These are phyloP conservation scores for Agapornis roseicollis DNA, from an alignment of 2,113 vertebrate genomes.

Conservation along the genomic window DNA sequence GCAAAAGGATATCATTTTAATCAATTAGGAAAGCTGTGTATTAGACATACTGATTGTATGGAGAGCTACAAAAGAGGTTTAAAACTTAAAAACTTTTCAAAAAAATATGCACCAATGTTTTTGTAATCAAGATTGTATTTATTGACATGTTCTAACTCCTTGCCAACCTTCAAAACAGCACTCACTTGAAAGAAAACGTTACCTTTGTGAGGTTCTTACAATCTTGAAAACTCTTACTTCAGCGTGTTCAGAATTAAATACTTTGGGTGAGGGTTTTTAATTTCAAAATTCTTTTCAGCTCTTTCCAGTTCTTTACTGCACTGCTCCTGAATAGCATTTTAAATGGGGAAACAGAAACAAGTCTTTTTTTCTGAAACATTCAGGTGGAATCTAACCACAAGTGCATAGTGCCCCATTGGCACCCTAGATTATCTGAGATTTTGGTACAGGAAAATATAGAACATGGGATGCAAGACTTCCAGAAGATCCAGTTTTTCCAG, in stretches of 20 bases:
- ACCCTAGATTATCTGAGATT: not conserved
- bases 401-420: not conserved
- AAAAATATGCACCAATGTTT: fast-evolving
- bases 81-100: not conserved
- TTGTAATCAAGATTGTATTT: not conserved
- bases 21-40: not conserved
- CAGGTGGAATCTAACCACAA: not conserved
- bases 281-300: not conserved
- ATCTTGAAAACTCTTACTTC: not conserved
- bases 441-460: not conserved
- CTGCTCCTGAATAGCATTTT: not conserved
- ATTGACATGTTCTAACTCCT: not conserved
- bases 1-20: not conserved
- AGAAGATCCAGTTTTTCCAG: not conserved
- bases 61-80: not conserved
- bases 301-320: not conserved
- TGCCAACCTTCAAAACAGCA: not conserved
- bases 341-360: not conserved
- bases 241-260: not conserved
- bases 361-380: not conserved
- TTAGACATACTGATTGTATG: not conserved
- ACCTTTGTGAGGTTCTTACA: not conserved
- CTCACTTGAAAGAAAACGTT: not conserved
- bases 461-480: not conserved
- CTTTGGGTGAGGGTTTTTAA: not conserved